These are phyloP conservation scores for Sitta carolinensis DNA, from an alignment of 2,797 vertebrate species.

Conservation along the genomic window DNA sequence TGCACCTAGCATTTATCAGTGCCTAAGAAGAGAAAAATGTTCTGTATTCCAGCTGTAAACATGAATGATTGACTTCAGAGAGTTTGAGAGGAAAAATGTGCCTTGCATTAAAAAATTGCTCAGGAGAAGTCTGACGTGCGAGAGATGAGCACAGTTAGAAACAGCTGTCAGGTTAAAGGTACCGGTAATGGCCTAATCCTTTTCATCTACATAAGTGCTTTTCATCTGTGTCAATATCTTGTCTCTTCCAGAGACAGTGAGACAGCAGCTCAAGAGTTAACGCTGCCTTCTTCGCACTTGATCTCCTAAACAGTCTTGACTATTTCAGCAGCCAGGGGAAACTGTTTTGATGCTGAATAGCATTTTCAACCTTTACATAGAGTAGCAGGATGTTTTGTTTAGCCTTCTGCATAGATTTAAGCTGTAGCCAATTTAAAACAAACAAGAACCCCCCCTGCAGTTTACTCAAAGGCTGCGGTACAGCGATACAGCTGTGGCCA, in stretches of 20 bases:
- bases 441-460: not conserved
- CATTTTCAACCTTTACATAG: not conserved
- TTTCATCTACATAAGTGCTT: not conserved
- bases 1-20: not conserved
- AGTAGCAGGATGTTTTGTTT: conserved; percentile 1
- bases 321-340: conserved; percentile 3
- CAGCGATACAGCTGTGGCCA: not conserved
- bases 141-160: not conserved
- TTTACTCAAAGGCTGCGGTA: not conserved
- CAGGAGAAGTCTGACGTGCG: not conserved
- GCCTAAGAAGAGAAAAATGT: not conserved
- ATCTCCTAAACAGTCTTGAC: not conserved
- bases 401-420: not conserved
- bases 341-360: not conserved
- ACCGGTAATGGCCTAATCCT: not conserved
- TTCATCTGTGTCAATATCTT: not conserved
- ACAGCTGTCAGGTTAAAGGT: not conserved
- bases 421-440: not conserved
- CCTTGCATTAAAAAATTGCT: not conserved
- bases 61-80: not conserved
- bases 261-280: not conserved
- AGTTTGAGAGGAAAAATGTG: not conserved
- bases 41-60: not conserved
- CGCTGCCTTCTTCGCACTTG: not conserved
- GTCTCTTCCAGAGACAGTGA: not conserved